Percentiles rank a stretch among this genome's conserved stretches.
Conservation (phyloP, 2,113 vertebrate genomes). For the Poicephalus gulielmi region DNA sequence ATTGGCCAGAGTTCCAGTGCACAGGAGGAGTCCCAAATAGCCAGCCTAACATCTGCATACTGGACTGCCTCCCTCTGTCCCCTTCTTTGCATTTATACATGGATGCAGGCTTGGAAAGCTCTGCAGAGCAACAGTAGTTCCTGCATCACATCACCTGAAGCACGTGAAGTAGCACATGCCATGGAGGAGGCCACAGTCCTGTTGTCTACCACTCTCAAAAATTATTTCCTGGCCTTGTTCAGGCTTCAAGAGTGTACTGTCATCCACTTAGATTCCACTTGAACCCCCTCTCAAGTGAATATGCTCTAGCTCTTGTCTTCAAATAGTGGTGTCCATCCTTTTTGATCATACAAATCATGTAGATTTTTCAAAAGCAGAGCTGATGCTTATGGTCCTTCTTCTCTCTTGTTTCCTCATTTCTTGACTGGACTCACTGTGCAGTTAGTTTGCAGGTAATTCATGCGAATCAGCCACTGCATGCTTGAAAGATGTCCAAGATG, state of each 20-base stretch:
- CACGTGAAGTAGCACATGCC: too few species aligned
- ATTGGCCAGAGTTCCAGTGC: neutral
- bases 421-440: neutral
- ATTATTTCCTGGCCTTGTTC: neutral
- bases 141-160: neutral
- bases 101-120: neutral
- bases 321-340: neutral
- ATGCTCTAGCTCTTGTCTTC: conserved; percentile 16
- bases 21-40: neutral
- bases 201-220: neutral
- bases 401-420: neutral
- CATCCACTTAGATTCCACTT: conserved; percentile 1
- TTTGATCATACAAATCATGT: neutral
- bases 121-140: neutral
- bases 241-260: neutral
- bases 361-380: conserved; percentile 23
- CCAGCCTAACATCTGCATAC: neutral
- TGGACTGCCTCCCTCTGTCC: neutral
- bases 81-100: accelerated
- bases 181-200: neutral
- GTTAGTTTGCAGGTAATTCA: neutral
- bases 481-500: neutral
- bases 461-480: neutral
- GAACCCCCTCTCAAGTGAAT: conserved; percentile 2
- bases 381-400: neutral